Percentiles rank a stretch among this genome's conserved stretches.
phyloP scores from a whole-genome alignment of 2,888 invertebrate genomes.

The Acrobeloides nanus region DNA sequence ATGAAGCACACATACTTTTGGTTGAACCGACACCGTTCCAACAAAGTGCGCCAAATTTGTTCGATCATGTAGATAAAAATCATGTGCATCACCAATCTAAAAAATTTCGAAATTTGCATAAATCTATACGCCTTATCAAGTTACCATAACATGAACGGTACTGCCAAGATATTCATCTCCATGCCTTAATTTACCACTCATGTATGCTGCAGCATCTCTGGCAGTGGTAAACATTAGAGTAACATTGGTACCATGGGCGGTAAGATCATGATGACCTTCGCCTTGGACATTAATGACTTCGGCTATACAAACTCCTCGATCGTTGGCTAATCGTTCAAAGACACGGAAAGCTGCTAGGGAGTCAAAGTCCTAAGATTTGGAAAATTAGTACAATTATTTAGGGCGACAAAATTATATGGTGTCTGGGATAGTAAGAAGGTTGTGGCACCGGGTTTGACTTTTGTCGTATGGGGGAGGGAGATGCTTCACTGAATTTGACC shows the following conservation, averaged over 20 bases:
- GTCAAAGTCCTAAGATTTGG: too few species aligned
- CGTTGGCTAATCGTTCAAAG: conserved; percentile 36
- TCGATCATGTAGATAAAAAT: conserved; percentile 39
- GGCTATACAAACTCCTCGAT: conserved; percentile 41
- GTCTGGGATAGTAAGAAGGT: too few species aligned
- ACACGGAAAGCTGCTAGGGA: conserved; percentile 33
- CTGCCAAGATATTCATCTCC: conserved; percentile 5
- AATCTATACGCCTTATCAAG: conserved; percentile 22
- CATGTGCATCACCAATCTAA: conserved; percentile 51
- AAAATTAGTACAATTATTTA: too few species aligned
- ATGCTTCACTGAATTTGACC: too few species aligned
- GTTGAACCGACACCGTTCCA: conserved; percentile 46
- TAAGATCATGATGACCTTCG: conserved; percentile 5
- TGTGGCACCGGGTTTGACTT: too few species aligned
- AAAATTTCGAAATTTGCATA: too few species aligned
- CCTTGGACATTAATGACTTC: conserved; percentile 22
- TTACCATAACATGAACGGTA: conserved; percentile 6
- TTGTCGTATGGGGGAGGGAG: too few species aligned
- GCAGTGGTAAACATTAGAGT: conserved; percentile 32
- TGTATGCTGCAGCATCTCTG: conserved; percentile 19
- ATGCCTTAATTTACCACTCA: conserved; percentile 13
- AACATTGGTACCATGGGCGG: conserved; percentile 32
- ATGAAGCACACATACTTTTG: conserved; percentile 20
- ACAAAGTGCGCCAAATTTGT: conserved; percentile 28
- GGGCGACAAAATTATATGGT: too few species aligned